Conservation (phyloP, 1,140 invertebrate species). For the Sesamia nonagrioides region DNA sequence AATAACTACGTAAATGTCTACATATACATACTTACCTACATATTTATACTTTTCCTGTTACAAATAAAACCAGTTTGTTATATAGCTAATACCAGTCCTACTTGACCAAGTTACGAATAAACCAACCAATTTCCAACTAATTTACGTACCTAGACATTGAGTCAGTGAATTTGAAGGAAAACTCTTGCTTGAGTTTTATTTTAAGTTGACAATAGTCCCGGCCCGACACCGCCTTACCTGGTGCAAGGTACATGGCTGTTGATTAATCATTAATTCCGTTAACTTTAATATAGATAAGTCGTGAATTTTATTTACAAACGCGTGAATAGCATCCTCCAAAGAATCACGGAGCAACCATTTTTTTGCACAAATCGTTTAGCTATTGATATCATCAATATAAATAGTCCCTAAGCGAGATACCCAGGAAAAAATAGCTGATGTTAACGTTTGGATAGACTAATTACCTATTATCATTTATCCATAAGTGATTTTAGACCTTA, state of each 20-base stretch:
- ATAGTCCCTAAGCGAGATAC: not conserved
- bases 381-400: constrained; percentile 4
- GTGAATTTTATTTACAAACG: no score
- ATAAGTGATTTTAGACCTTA: not conserved
- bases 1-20: constrained; percentile 6
- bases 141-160: constrained; percentile 38
- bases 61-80: constrained; percentile 29
- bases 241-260: not conserved
- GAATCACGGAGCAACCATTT: not conserved
- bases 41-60: constrained; percentile 43
- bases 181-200: not conserved
- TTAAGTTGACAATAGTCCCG: not conserved
- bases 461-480: constrained; percentile 1
- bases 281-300: no score
- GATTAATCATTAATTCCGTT: not conserved
- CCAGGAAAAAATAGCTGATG: not conserved
- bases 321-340: not conserved
- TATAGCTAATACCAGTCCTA: constrained; percentile 28
- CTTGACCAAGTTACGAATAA: constrained; percentile 46
- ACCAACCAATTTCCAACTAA: constrained; percentile 26
- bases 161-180: constrained; percentile 34
- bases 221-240: not conserved
- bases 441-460: not conserved
- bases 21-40: not conserved
- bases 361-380: not conserved